Evolutionary conservation across 2,888 invertebrate species (phyloP).

Genomic region (Chromoteleia sp.): DNA sequence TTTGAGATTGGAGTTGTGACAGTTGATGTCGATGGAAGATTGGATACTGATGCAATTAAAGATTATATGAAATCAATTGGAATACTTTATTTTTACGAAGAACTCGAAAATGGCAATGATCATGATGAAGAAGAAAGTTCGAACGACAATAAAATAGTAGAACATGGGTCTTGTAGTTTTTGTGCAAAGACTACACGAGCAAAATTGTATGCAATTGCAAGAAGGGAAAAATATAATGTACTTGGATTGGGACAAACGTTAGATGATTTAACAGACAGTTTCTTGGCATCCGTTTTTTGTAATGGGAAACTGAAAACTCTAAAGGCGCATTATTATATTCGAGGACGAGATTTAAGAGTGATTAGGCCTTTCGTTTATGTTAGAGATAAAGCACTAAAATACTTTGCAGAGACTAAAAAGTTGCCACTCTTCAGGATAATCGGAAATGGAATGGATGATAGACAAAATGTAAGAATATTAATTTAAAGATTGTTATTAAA

Average conservation of each 20-base stretch:
- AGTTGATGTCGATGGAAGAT: conserved; percentile 89
- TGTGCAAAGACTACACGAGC: conserved; percentile 90
- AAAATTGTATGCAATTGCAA: conserved; percentile 90
- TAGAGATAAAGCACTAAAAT: conserved; percentile 90
- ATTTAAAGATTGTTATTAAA: conserved; percentile 15
- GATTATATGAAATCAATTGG: conserved; percentile 86
- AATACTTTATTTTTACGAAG: conserved; percentile 88
- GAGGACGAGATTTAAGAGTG: conserved; percentile 92
- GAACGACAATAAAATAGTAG: conserved; percentile 71
- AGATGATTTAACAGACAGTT: conserved; percentile 93
- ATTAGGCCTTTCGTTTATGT: conserved; percentile 95
- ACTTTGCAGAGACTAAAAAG: conserved; percentile 90
- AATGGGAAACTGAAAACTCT: conserved; percentile 92
- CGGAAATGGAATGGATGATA: conserved; percentile 84
- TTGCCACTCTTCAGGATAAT: conserved; percentile 89
- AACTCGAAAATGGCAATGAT: conserved; percentile 87
- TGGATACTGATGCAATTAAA: conserved; percentile 86
- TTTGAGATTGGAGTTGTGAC: conserved; percentile 91
- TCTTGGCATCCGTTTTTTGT: conserved; percentile 92
- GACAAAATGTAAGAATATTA: conserved; percentile 84
- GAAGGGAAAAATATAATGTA: conserved; percentile 92
- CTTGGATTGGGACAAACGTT: conserved; percentile 94
- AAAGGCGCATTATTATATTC: conserved; percentile 92
- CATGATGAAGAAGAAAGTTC: conserved; percentile 66
- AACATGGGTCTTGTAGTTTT: conserved; percentile 88